Base-by-base conservation (phyloP, 2,888 invertebrate species). In the Polylopha cassiicola region DNA sequence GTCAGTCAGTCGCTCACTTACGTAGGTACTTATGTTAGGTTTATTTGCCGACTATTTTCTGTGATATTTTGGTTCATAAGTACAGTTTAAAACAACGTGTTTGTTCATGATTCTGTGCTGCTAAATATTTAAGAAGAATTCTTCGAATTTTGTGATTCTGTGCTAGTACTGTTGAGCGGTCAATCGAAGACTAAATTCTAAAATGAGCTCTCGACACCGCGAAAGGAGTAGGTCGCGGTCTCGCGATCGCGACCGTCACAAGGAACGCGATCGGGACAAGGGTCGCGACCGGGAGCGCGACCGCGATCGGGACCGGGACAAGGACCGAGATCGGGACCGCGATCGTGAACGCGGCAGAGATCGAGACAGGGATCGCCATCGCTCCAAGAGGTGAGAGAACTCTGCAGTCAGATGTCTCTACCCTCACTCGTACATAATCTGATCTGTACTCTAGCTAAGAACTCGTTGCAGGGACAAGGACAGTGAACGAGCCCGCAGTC, bases 131-230 rank as follows among this genome's bases (percentile, higher is more conserved):
- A n/a, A n/a, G n/a, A n/a, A n/a, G n/a, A n/a, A n/a, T n/a, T n/a
- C n/a, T n/a, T n/a, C n/a, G n/a, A n/a, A n/a, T n/a, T n/a, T n/a
- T n/a, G n/a, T n/a, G n/a, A n/a, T n/a, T n/a, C n/a, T n/a, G n/a
- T n/a, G n/a, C n/a, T n/a, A n/a, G n/a, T n/a, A n/a, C n/a, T n/a
- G n/a, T n/a, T n/a, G n/a, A n/a, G n/a, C n/a, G n/a, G n/a, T n/a
- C n/a, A n/a, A n/a, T n/a, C n/a, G n/a, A n/a, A n/a, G n/a, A n/a
- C n/a, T n/a, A n/a, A n/a, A n/a, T n/a, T 30, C n/a, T 11, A 47
- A 30, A 39, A 88, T 88, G 88, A 87, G 88, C 55, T 87, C 88
- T 8, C 73, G 87, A 37, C 87, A 87, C 53, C 80, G 87, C 11
- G 87, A 87, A 44, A 71, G 85, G 44, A 86, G 86, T 56, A 73